These are phyloP conservation scores for Atractosteus spatula DNA, from an alignment of 2,113 vertebrate species.

Conservation along the genomic window DNA sequence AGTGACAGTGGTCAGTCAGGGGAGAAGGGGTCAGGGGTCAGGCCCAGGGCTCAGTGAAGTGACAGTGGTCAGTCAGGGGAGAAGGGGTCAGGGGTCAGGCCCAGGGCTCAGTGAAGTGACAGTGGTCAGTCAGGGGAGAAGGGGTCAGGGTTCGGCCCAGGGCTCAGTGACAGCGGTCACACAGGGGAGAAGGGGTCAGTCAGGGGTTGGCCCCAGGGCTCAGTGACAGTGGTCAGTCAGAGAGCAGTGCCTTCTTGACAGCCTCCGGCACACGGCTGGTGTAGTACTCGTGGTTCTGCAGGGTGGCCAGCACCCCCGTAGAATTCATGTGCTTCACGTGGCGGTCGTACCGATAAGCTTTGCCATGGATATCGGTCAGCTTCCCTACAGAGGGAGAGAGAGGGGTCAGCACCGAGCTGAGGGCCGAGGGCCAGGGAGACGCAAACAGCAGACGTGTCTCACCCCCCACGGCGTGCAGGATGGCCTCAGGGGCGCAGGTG, in stretches of 20 bases:
- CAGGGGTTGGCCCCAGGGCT: too few species aligned
- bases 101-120: too few species aligned
- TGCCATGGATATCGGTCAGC: conserved; percentile 88
- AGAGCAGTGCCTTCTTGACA: conserved; percentile 74
- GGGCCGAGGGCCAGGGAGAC: neutral
- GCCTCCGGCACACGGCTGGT: conserved; percentile 78
- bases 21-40: too few species aligned
- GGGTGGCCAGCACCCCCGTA: conserved; percentile 83
- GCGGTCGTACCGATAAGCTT: conserved; percentile 79
- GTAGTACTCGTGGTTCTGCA: conserved; percentile 87
- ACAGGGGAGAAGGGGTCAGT: too few species aligned
- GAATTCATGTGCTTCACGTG: conserved; percentile 95
- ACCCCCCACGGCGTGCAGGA: conserved; percentile 92
- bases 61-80: too few species aligned
- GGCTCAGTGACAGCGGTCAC: too few species aligned
- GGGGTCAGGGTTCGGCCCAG: too few species aligned
- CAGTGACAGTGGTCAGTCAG: conserved; percentile 27
- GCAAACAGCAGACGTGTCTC: conserved; percentile 16
- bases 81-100: too few species aligned
- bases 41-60: too few species aligned
- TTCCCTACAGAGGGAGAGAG: conserved; percentile 65
- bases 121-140: too few species aligned
- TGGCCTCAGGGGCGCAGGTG: conserved; percentile 91
- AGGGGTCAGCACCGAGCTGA: neutral
- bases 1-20: too few species aligned